phyloP scores from a whole-genome alignment of 2,888 invertebrate species.

The Troglohyphantes excavatus region DNA sequence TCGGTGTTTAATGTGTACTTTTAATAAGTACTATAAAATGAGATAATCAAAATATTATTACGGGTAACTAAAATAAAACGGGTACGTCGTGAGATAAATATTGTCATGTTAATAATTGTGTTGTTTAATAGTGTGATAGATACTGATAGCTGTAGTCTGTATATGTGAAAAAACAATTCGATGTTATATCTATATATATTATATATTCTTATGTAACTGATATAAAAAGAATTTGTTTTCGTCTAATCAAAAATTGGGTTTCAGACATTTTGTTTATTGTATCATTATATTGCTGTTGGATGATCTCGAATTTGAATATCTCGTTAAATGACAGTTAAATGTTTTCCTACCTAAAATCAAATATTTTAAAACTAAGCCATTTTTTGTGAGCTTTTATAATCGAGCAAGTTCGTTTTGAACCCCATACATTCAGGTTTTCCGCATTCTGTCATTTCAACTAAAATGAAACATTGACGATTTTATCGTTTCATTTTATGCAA shows the following conservation, averaged over 20 bases:
- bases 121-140: conserved; percentile 33
- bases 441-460: not conserved
- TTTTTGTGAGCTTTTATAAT: no score
- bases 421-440: not conserved
- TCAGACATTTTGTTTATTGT: no score
- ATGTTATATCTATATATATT: conserved; percentile 8
- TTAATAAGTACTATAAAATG: not conserved
- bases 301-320: no score
- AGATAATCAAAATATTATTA: conserved; percentile 68
- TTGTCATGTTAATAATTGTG: conserved; percentile 37
- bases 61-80: conserved; percentile 68
- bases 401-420: no score
- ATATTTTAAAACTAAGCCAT: no score
- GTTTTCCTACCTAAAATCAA: no score
- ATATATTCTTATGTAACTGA: not conserved
- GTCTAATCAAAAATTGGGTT: not conserved
- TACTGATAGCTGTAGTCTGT: conserved; percentile 26
- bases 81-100: conserved; percentile 49
- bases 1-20: not conserved
- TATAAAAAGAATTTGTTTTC: not conserved
- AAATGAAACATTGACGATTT: not conserved
- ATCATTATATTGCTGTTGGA: not conserved
- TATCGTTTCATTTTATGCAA: not conserved
- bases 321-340: no score
- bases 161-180: conserved; percentile 13